Evolutionary conservation across 2,113 vertebrate genomes (phyloP).

Genomic region (Myiopsitta monachus): DNA sequence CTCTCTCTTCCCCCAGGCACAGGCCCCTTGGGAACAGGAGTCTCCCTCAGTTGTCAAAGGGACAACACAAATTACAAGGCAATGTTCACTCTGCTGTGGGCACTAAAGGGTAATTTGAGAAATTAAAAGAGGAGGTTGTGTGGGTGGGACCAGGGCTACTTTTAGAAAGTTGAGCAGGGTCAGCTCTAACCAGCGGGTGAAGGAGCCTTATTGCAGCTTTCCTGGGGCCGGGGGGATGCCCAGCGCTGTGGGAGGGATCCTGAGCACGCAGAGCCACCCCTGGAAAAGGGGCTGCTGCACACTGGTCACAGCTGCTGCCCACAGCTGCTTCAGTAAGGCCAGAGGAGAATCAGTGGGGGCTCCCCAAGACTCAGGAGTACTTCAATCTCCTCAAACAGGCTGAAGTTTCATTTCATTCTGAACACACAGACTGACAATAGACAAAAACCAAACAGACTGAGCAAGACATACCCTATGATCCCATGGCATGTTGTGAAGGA

Average conservation of each 20-base stretch:
- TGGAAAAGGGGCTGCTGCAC: background rate
- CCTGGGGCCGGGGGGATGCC: background rate
- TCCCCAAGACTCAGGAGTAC: background rate
- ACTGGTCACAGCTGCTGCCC: background rate
- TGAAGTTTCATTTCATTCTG: background rate
- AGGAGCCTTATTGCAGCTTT: slow-evolving; percentile 56
- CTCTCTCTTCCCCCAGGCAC: background rate
- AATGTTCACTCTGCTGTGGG: slow-evolving; percentile 70
- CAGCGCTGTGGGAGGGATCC: background rate
- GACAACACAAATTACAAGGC: slow-evolving; percentile 81
- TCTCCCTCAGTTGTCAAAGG: slow-evolving; percentile 60
- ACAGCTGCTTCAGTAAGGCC: background rate
- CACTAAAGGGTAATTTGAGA: slow-evolving; percentile 71
- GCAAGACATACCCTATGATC: background rate
- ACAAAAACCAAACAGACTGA: background rate
- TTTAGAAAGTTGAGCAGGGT: slow-evolving; percentile 73
- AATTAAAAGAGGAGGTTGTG: slow-evolving; percentile 60
- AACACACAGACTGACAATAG: background rate
- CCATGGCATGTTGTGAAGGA: background rate
- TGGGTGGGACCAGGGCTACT: slow-evolving; percentile 61
- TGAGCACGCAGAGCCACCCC: background rate
- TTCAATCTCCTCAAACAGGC: background rate
- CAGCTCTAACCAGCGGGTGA: slow-evolving; percentile 71
- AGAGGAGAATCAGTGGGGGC: background rate
- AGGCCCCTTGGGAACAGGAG: slow-evolving; percentile 43